Evolutionary conservation across 2,797 vertebrate species (phyloP).

Genomic region (Myripristis jacobus): DNA sequence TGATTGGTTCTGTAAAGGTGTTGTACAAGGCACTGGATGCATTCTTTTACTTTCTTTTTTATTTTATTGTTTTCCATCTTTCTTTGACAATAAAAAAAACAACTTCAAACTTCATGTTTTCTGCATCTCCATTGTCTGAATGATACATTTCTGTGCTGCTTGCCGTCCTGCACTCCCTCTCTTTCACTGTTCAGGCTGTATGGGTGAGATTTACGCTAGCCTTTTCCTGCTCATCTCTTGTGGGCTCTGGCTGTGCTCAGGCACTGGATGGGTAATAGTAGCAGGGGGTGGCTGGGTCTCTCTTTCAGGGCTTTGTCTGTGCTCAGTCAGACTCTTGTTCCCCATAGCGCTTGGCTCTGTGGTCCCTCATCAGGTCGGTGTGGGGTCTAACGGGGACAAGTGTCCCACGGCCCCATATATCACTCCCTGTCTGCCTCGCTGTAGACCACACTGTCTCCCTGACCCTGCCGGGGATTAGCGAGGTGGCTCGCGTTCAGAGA

Average conservation of each 20-base stretch:
- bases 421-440: constrained; percentile 54
- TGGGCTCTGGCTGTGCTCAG: constrained; percentile 45
- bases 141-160: constrained; percentile 2
- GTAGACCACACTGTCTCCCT: constrained; percentile 60
- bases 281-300: constrained; percentile 60
- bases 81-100: constrained; percentile 70
- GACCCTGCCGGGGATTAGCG: constrained; percentile 56
- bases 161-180: neutral
- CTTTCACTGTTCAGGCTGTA: constrained; percentile 17
- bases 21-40: constrained; percentile 24
- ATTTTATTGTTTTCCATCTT: constrained; percentile 52
- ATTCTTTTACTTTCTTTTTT: constrained; percentile 41
- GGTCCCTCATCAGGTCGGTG: constrained; percentile 66
- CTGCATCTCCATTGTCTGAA: constrained; percentile 14
- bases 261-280: constrained; percentile 42
- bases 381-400: constrained; percentile 78
- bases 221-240: constrained; percentile 66
- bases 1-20: constrained; percentile 34
- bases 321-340: constrained; percentile 76
- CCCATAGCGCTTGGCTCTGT: constrained; percentile 46
- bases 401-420: constrained; percentile 79
- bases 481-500: constrained; percentile 47
- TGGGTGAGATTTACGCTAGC: constrained; percentile 66
- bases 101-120: constrained; percentile 2
- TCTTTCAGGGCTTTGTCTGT: constrained; percentile 77